A percentile compares a stretch with the other conserved stretches of the same genome.
Conservation (phyloP, 2,888 invertebrate species). For the Pachliopta kotzebuea region DNA sequence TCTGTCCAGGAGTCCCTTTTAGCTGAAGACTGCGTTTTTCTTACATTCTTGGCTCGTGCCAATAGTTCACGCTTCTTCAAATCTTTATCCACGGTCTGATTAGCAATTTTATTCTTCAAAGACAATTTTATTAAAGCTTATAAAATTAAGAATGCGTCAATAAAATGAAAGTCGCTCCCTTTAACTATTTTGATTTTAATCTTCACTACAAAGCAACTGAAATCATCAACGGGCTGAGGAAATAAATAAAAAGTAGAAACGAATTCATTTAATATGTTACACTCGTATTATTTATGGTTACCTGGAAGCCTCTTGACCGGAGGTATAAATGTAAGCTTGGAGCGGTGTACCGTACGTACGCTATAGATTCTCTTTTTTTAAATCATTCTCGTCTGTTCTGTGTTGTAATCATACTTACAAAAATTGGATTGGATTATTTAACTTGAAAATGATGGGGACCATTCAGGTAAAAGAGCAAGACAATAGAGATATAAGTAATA, state of each 20-base stretch:
- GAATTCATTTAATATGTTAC: slow-evolving; percentile 3
- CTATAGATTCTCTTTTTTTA: slow-evolving; percentile 38
- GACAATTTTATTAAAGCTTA: slow-evolving; percentile 17
- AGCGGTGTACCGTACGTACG: slow-evolving; percentile 47
- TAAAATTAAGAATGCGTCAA: slow-evolving; percentile 14
- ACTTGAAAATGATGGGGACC: slow-evolving; percentile 54
- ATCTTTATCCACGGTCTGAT: slow-evolving; percentile 49
- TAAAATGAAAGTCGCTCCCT: slow-evolving; percentile 12
- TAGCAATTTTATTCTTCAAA: slow-evolving; percentile 28
- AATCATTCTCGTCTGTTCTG: slow-evolving; percentile 34
- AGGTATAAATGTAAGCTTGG: slow-evolving; percentile 66
- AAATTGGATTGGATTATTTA: slow-evolving; percentile 73
- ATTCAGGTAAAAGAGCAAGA: slow-evolving; percentile 33
- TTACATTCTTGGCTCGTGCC: slow-evolving; percentile 69
- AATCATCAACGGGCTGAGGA: not conserved
- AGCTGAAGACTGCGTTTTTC: slow-evolving; percentile 42
- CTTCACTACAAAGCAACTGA: not conserved
- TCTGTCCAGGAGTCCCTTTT: slow-evolving; percentile 29
- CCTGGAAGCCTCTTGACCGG: slow-evolving; percentile 1
- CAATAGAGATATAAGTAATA: slow-evolving; percentile 2
- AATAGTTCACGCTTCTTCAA: slow-evolving; percentile 51
- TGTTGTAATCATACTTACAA: slow-evolving; percentile 67
- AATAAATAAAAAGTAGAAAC: not conserved
- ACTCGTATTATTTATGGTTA: slow-evolving; percentile 11
- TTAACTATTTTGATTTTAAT: slow-evolving; percentile 3